Evolutionary conservation across 2,113 vertebrate species (phyloP).

Genomic region (Zosterops japonicus): DNA sequence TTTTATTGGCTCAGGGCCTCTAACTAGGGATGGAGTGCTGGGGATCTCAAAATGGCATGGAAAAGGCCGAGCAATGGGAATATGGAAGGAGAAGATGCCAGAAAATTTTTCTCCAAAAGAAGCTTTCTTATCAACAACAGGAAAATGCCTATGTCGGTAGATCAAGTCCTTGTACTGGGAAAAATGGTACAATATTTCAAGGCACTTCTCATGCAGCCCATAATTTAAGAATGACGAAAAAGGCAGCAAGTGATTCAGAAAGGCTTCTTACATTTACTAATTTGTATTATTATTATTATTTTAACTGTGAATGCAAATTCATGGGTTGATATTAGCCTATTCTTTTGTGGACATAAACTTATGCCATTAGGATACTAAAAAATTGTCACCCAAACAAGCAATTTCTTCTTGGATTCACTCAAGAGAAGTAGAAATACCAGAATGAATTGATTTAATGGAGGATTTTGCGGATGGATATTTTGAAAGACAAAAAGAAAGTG

Average conservation of each 20-base stretch:
- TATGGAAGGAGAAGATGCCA: not conserved
- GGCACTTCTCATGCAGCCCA: not conserved
- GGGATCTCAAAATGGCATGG: rapidly evolving
- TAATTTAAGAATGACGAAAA: not conserved
- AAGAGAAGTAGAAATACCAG: not conserved
- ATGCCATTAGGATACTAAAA: not conserved
- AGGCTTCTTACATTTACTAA: not conserved
- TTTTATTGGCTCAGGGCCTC: not conserved
- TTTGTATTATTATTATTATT: not conserved
- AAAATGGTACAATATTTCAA: not conserved
- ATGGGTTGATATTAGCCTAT: not conserved
- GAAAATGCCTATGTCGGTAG: not conserved
- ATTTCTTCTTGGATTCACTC: not conserved
- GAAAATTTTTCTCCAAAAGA: not conserved
- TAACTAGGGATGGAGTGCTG: not conserved
- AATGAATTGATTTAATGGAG: not conserved
- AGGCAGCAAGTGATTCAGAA: not conserved
- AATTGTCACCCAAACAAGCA: not conserved
- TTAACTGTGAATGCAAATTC: not conserved
- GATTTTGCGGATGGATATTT: not conserved
- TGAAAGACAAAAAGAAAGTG: not conserved
- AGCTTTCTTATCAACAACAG: not conserved
- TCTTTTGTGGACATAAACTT: not conserved
- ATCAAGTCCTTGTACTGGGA: not conserved
- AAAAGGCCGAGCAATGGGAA: not conserved